phyloP scores from a whole-genome alignment of 2,113 vertebrate species.

The Lophius piscatorius region DNA sequence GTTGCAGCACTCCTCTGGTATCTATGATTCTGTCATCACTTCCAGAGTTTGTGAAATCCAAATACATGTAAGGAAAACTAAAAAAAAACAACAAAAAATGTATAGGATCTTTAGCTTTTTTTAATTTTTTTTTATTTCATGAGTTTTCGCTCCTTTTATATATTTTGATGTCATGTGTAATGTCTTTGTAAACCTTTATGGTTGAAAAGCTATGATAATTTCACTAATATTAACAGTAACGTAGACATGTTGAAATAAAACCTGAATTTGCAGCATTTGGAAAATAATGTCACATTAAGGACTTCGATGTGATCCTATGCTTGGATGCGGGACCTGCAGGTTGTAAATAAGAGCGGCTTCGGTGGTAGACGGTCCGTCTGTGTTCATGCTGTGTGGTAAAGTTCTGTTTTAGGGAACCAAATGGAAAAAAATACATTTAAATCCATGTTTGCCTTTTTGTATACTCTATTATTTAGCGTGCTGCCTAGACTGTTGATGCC shows the following conservation, averaged over 20 bases:
- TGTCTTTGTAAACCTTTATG: slow-evolving; percentile 18
- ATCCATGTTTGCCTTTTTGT: slow-evolving; percentile 47
- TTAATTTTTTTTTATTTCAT: neutral
- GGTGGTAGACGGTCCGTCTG: slow-evolving; percentile 4
- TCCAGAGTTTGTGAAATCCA: too few species aligned
- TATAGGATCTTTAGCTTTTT: too few species aligned
- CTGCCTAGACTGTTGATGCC: slow-evolving; percentile 30
- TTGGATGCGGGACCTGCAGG: neutral
- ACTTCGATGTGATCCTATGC: neutral
- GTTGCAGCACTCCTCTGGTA: neutral
- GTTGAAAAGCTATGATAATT: too few species aligned
- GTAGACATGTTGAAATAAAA: neutral
- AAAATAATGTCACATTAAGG: neutral
- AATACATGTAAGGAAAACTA: too few species aligned
- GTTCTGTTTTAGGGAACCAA: slow-evolving; percentile 42
- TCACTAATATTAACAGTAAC: neutral
- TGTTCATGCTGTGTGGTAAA: slow-evolving; percentile 36
- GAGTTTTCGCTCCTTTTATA: slow-evolving; percentile 1
- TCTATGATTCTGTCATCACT: neutral
- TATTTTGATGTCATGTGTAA: slow-evolving; percentile 3
- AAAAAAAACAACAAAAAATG: too few species aligned
- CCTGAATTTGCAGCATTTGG: neutral
- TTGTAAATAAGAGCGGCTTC: slow-evolving; percentile 34
- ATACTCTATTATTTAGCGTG: slow-evolving; percentile 18
- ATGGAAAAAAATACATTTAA: slow-evolving; percentile 22